Percentiles rank a stretch among this genome's conserved stretches.
Evolutionary conservation across 1,140 invertebrate genomes (phyloP).

Genomic region (Cyrtorhinus lividipennis): DNA sequence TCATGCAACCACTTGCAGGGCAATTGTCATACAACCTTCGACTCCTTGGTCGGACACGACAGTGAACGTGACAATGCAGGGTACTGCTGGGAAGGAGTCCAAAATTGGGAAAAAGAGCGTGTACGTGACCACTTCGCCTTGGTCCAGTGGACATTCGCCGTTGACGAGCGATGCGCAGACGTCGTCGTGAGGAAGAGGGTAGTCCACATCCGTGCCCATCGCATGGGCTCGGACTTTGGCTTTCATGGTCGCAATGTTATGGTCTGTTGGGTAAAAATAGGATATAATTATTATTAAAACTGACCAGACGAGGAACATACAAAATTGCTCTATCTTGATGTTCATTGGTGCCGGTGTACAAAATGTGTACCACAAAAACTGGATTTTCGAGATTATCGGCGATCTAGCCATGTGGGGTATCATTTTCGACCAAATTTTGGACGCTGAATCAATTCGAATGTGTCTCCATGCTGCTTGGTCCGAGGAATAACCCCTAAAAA

Average conservation of each 20-base stretch:
- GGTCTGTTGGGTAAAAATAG: constrained; percentile 20
- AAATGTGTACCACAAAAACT: too few relatives aligned
- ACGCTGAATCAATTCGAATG: too few relatives aligned
- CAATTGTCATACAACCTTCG: neutral
- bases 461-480: too few relatives aligned
- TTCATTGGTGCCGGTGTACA: too few relatives aligned
- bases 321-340: too few relatives aligned
- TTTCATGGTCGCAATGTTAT: constrained; percentile 21
- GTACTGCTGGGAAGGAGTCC: constrained; percentile 23
- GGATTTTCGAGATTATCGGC: too few relatives aligned
- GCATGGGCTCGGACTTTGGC: constrained; percentile 23
- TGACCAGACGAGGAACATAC: too few relatives aligned
- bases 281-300: too few relatives aligned
- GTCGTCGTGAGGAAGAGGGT: constrained; percentile 25
- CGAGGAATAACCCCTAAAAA: too few relatives aligned
- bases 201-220: constrained; percentile 1
- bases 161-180: constrained; percentile 26
- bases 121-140: constrained; percentile 27
- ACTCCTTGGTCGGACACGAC: neutral
- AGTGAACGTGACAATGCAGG: neutral
- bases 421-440: too few relatives aligned
- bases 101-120: constrained; percentile 26
- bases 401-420: too few relatives aligned
- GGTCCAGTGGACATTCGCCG: constrained; percentile 27
- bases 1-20: neutral